These are phyloP conservation scores for Cranoglanis bouderius DNA, from an alignment of 2,113 vertebrate species.

Conservation along the genomic window DNA sequence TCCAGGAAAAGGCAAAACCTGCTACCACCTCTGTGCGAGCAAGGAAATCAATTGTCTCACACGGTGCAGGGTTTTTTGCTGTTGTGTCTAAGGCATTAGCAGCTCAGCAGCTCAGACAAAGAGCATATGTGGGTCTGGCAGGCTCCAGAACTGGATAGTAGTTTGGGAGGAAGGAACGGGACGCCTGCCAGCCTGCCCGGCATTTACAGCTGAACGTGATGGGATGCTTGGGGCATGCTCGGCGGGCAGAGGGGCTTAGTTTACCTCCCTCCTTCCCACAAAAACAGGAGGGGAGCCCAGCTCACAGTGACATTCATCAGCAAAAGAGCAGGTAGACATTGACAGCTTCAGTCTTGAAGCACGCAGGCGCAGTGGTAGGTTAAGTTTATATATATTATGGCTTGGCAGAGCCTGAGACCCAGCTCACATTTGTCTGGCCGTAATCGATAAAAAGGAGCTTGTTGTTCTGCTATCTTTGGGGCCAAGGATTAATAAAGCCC, in stretches of 20 bases:
- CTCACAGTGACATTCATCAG: conserved; percentile 41
- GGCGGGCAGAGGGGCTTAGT: conserved; percentile 28
- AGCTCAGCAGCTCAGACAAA: conserved; percentile 64
- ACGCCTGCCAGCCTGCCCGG: conserved; percentile 59
- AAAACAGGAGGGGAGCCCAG: conserved; percentile 30
- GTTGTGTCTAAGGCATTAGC: conserved; percentile 59
- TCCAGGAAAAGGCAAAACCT: conserved; percentile 47
- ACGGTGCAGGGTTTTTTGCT: conserved; percentile 60
- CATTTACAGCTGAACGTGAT: conserved; percentile 58
- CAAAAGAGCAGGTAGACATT: conserved; percentile 45
- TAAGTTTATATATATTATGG: conserved; percentile 35
- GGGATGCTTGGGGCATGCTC: conserved; percentile 30
- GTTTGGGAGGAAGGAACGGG: conserved; percentile 35
- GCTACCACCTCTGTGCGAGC: conserved; percentile 52
- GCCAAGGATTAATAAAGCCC: conserved; percentile 40
- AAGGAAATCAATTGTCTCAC: conserved; percentile 61
- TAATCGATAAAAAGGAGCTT: conserved; percentile 54
- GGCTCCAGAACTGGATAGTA: conserved; percentile 37
- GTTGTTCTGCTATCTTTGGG: conserved; percentile 29
- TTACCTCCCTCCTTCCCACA: conserved; percentile 40
- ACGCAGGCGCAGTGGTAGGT: conserved; percentile 44
- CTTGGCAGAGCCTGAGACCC: conserved; percentile 35
- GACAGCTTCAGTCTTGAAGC: conserved; percentile 51
- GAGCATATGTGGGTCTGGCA: conserved; percentile 69
- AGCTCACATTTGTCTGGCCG: conserved; percentile 29